Conservation (phyloP, 2,888 invertebrate genomes). For the Auanema sp. region DNA sequence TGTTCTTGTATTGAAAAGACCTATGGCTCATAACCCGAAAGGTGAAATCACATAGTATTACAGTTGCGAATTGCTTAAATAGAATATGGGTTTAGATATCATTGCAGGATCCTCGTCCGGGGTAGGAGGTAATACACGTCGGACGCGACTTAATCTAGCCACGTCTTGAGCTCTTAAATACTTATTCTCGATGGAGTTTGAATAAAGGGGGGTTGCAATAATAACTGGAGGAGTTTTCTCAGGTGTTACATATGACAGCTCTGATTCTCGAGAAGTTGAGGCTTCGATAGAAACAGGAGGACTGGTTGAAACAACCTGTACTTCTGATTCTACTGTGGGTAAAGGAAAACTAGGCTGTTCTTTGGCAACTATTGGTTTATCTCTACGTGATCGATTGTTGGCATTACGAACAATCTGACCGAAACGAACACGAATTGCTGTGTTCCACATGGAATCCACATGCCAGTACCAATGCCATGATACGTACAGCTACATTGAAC, state of each 20-base stretch:
- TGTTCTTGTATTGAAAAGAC: no score
- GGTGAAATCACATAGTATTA: no score
- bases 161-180: conserved; percentile 15
- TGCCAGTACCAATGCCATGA: conserved; percentile 62
- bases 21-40: no score
- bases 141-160: conserved; percentile 1
- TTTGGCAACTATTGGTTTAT: conserved; percentile 29
- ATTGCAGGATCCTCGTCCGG: conserved; percentile 1
- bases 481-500: conserved; percentile 45
- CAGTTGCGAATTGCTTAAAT: no score
- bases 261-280: no score
- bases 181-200: conserved; percentile 12
- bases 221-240: conserved; percentile 7
- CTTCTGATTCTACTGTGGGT: no score
- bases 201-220: conserved; percentile 12
- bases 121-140: conserved; percentile 6
- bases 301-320: no score
- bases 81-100: no score
- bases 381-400: conserved; percentile 38
- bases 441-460: conserved; percentile 46
- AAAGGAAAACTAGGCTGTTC: background rate
- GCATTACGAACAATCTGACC: conserved; percentile 31
- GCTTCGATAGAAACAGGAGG: no score
- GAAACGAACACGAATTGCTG: conserved; percentile 37
- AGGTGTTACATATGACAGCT: no score